Conservation (phyloP, 2,888 invertebrate genomes). For the Sycophila texana region DNA sequence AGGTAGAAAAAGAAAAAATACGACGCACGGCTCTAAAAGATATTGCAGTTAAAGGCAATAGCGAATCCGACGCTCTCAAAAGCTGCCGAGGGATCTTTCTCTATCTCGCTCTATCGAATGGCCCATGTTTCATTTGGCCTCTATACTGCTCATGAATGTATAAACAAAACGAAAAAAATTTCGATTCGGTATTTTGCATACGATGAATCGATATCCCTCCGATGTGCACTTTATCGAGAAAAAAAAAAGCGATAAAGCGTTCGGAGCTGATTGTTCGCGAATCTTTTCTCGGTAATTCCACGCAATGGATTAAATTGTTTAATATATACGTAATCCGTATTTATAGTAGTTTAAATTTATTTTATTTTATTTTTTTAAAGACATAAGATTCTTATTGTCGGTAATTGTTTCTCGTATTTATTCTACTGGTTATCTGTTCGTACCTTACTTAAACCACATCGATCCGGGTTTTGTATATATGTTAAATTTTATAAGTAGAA, state of each 20-base stretch:
- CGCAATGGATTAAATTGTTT: too few species aligned
- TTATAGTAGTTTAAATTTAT: too few species aligned
- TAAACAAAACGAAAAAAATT: constrained; percentile 1
- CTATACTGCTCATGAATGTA: background rate
- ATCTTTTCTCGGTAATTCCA: background rate
- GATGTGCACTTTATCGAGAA: background rate
- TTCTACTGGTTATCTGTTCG: too few species aligned
- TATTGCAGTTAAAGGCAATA: constrained; percentile 42
- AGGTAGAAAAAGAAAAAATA: constrained; percentile 18
- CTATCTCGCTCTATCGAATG: background rate
- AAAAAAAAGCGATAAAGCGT: background rate
- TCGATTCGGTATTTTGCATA: constrained; percentile 18
- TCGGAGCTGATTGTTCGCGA: constrained; percentile 3
- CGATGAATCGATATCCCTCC: constrained; percentile 1
- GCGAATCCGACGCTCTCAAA: constrained; percentile 6
- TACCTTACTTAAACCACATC: too few species aligned
- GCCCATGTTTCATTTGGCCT: background rate
- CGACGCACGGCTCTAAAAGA: background rate
- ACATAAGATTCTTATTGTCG: too few species aligned
- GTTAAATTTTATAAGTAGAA: too few species aligned
- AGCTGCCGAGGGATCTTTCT: constrained; percentile 18
- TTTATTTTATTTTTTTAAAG: too few species aligned
- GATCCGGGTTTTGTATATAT: too few species aligned
- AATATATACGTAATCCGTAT: too few species aligned
- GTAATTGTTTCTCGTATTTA: too few species aligned